Evolutionary conservation across 37 sponge, comb jelly and placozoan species (phyloP).

Genomic region (Aplysina aerophoba): DNA sequence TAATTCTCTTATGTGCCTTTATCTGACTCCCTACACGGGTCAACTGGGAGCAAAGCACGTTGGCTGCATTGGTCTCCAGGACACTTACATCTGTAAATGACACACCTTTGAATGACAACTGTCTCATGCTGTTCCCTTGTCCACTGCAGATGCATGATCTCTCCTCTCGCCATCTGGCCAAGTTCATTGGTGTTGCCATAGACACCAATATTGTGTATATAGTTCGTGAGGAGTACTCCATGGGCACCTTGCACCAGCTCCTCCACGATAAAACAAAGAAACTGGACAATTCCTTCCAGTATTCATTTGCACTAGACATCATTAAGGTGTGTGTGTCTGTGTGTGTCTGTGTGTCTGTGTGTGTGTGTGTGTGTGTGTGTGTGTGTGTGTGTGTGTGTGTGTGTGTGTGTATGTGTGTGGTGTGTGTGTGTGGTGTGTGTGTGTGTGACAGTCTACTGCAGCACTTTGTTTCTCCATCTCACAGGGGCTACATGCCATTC

Average conservation of each 20-base stretch:
- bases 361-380: no score
- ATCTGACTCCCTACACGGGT: no score
- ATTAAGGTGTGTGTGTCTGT: not conserved
- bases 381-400: no score
- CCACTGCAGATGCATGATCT: not conserved
- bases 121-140: not conserved
- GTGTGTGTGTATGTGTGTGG: not conserved
- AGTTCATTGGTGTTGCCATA: not conserved
- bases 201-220: not conserved
- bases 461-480: not conserved
- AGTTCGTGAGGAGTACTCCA: not conserved
- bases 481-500: not conserved
- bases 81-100: not conserved
- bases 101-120: not conserved
- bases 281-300: constrained; percentile 4
- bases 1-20: no score
- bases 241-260: not conserved
- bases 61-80: not conserved
- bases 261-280: not conserved
- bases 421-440: not conserved
- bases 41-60: not conserved
- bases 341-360: no score
- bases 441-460: not conserved
- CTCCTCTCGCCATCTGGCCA: not conserved
- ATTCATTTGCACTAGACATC: constrained; percentile 9